A percentile compares a stretch with the other conserved stretches of the same genome.
phyloP scores from a whole-genome alignment of 30 jellyfish, hydroid and myxozoan species.

The Sanderia malayensis region DNA sequence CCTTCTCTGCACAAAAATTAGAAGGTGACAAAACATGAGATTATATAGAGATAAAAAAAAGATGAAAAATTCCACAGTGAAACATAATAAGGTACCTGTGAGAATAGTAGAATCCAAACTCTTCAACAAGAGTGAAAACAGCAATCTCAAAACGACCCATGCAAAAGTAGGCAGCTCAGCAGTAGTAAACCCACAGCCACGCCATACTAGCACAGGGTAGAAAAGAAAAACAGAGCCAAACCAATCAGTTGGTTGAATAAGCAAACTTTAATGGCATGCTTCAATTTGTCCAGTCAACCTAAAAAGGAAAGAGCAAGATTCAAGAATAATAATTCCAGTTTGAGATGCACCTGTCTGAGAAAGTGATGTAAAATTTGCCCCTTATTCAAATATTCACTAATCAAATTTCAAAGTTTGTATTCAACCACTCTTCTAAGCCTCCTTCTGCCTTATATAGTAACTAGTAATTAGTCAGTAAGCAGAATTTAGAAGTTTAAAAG shows the following conservation, averaged over 20 bases:
- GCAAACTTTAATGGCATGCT: constrained; percentile 63
- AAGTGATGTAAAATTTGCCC: background rate
- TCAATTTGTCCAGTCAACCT: constrained; percentile 67
- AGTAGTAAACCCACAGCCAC: too few species aligned
- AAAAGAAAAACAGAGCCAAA: constrained; percentile 26
- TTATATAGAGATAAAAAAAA: too few species aligned
- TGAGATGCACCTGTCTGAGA: too few species aligned
- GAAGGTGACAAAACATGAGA: too few species aligned
- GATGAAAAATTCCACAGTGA: too few species aligned
- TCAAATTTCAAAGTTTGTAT: background rate
- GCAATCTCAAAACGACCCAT: constrained; percentile 73
- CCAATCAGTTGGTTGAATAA: constrained; percentile 78
- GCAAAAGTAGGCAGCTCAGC: too few species aligned
- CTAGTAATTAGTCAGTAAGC: too few species aligned
- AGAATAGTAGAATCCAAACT: too few species aligned
- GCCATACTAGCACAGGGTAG: constrained; percentile 77
- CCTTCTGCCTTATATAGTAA: background rate
- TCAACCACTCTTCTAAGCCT: background rate
- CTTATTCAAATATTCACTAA: background rate
- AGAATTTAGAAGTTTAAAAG: too few species aligned
- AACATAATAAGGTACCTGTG: too few species aligned
- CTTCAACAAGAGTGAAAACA: constrained; percentile 65
- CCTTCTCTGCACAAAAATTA: too few species aligned
- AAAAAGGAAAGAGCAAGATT: constrained; percentile 14
- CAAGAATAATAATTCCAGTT: too few species aligned